Percentiles rank a stretch among this genome's conserved stretches.
phyloP scores from a whole-genome alignment of 2,888 invertebrate genomes.

The Dorcus parallelipipedus region DNA sequence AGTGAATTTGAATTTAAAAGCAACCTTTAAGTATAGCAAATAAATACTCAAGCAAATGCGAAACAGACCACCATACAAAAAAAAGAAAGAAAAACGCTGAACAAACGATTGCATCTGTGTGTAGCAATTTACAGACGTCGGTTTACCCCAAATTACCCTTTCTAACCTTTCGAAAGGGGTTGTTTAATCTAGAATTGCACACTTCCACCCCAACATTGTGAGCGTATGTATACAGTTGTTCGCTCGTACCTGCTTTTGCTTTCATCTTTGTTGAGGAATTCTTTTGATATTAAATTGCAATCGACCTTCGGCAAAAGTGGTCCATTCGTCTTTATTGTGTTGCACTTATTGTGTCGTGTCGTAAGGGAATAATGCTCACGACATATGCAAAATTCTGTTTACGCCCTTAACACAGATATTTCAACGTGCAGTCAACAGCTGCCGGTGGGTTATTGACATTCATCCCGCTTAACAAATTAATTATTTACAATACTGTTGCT shows the following conservation, averaged over 20 bases:
- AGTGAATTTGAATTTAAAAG: too few relatives aligned
- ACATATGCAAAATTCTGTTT: constrained; percentile 2
- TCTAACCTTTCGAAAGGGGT: constrained; percentile 18
- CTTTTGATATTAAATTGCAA: not conserved
- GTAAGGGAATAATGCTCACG: constrained; percentile 8
- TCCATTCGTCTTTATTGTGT: constrained; percentile 11
- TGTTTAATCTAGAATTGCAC: constrained; percentile 21
- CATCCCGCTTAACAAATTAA: too few relatives aligned
- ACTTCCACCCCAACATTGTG: constrained; percentile 17
- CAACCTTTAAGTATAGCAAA: too few relatives aligned
- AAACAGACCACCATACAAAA: too few relatives aligned
- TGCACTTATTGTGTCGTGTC: not conserved
- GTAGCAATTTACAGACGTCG: constrained; percentile 19
- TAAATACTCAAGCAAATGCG: too few relatives aligned
- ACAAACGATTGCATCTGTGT: not conserved
- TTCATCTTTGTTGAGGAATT: constrained; percentile 1
- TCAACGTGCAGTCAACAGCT: constrained; percentile 19
- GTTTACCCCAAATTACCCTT: constrained; percentile 15
- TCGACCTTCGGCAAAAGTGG: constrained; percentile 18
- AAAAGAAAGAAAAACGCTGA: too few relatives aligned
- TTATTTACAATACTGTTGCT: too few relatives aligned
- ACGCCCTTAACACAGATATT: constrained; percentile 2
- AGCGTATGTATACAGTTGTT: not conserved
- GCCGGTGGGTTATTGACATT: not conserved
- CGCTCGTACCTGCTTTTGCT: not conserved